phyloP scores from a whole-genome alignment of 2,888 invertebrate species.

The Leptinotarsa rubiginosa region DNA sequence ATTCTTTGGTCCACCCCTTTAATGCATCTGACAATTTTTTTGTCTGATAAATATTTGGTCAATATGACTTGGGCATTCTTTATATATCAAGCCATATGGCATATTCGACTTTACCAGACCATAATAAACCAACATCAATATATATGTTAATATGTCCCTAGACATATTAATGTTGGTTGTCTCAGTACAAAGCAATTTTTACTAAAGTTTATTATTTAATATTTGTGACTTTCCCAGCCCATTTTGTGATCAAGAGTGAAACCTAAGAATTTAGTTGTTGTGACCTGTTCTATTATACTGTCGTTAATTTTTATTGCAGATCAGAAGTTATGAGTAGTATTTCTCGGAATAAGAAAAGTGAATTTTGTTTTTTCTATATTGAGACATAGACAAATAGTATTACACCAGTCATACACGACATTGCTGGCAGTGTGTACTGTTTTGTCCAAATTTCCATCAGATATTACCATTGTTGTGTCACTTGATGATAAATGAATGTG shows the following conservation, averaged over 20 bases:
- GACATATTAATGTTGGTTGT: background rate
- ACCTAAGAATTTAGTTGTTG: conserved; percentile 15
- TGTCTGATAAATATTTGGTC: too few relatives aligned
- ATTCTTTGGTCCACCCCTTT: too few relatives aligned
- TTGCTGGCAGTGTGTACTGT: conserved; percentile 18
- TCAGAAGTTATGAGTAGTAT: conserved; percentile 5
- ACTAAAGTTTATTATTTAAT: conserved; percentile 2
- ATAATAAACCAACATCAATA: too few relatives aligned
- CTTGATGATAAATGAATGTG: conserved; percentile 20
- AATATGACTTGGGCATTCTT: too few relatives aligned
- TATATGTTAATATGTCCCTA: too few relatives aligned
- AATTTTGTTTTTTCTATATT: conserved; percentile 23
- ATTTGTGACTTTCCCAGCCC: conserved; percentile 16
- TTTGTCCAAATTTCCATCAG: conserved; percentile 2
- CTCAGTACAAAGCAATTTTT: conserved; percentile 20
- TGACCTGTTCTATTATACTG: conserved; percentile 12
- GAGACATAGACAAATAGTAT: conserved; percentile 2
- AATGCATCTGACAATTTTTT: too few relatives aligned
- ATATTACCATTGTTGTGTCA: conserved; percentile 13
- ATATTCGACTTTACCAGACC: too few relatives aligned
- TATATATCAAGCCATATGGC: too few relatives aligned
- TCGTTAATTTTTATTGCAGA: conserved; percentile 15
- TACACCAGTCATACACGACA: conserved; percentile 13
- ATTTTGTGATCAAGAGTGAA: conserved; percentile 20
- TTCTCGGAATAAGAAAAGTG: conserved; percentile 3